Base-by-base conservation (phyloP, 1,140 invertebrate genomes). In the Palaemon carinicauda region DNA sequence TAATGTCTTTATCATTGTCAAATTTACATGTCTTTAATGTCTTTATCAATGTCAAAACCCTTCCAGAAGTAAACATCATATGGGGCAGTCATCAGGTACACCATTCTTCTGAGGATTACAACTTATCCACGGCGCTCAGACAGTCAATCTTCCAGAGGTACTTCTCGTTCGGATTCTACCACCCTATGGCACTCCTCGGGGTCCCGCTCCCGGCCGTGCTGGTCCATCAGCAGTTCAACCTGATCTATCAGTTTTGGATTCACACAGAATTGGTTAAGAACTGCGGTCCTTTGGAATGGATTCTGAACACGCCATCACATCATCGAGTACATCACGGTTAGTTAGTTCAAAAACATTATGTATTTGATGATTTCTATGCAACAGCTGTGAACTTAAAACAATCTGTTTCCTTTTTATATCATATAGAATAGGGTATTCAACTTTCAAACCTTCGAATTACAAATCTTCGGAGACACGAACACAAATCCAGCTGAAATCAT, bases 1-100 rank as follows among this genome's bases (percentile, higher is more conserved):
- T n/a, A n/a, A n/a, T n/a, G n/a, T n/a, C n/a, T n/a, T n/a, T n/a
- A n/a, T n/a, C n/a, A n/a, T n/a, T n/a, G n/a, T n/a, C n/a, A n/a
- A n/a, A n/a, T n/a, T n/a, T n/a, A n/a, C n/a, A n/a, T n/a, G n/a
- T n/a, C n/a, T n/a, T n/a, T n/a, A n/a, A n/a, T n/a, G n/a, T n/a
- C n/a, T n/a, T n/a, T n/a, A n/a, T n/a, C n/a, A n/a, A n/a, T n/a
- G n/a, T n/a, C n/a, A n/a, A n/a, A n/a, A n/a, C n/a, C n/a, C n/a
- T 41, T 41, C 24, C 73, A 84, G 82, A 84, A 24, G 21, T 84
- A 1, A 84, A 84, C 82, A 29, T 99, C 86, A 92, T 98, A 75
- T 99, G 97, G 97, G 96, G 96, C 1, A 95, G 97, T 87, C 98
- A 99, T 92, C 97, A 98, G 92, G 96, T 98, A 0, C 98, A 99